Percentiles rank a stretch among this genome's conserved stretches.
These are phyloP conservation scores for Lerema accius DNA, from an alignment of 1,140 invertebrate species.

Conservation along the genomic window DNA sequence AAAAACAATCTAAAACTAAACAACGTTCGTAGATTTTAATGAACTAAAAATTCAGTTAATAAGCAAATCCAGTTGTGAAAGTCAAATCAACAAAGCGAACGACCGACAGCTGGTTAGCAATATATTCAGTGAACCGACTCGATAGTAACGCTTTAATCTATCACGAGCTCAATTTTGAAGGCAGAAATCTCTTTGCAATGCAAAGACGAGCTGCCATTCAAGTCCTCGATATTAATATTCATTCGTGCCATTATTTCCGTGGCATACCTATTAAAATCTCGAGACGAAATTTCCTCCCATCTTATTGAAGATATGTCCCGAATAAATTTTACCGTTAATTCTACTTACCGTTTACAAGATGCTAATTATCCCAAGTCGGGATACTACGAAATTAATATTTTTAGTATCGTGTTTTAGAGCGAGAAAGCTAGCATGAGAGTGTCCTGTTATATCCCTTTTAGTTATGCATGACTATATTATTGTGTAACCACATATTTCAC, in stretches of 20 bases:
- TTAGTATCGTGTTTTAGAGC: no score
- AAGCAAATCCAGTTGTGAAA: background rate
- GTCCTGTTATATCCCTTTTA: no score
- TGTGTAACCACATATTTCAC: no score
- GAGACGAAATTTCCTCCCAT: constrained; percentile 50
- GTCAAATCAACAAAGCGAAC: background rate
- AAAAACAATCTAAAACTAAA: no score
- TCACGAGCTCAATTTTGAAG: constrained; percentile 36
- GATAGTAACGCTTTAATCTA: constrained; percentile 26
- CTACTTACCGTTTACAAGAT: constrained; percentile 18
- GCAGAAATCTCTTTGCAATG: constrained; percentile 62
- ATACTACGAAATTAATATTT: no score
- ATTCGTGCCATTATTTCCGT: constrained; percentile 64
- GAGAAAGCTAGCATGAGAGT: no score
- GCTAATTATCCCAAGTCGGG: constrained; percentile 12
- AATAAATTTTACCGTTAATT: constrained; percentile 47
- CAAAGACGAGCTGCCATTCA: constrained; percentile 60
- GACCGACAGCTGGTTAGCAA: background rate
- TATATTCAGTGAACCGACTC: constrained; percentile 1
- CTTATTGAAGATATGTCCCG: constrained; percentile 54
- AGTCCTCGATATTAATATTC: constrained; percentile 66
- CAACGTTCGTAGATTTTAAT: no score
- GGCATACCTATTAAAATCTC: constrained; percentile 63
- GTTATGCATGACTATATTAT: no score
- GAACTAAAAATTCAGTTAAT: no score